These are phyloP conservation scores for Pangasius krempfi DNA, from an alignment of 2,797 vertebrate species.

Conservation along the genomic window DNA sequence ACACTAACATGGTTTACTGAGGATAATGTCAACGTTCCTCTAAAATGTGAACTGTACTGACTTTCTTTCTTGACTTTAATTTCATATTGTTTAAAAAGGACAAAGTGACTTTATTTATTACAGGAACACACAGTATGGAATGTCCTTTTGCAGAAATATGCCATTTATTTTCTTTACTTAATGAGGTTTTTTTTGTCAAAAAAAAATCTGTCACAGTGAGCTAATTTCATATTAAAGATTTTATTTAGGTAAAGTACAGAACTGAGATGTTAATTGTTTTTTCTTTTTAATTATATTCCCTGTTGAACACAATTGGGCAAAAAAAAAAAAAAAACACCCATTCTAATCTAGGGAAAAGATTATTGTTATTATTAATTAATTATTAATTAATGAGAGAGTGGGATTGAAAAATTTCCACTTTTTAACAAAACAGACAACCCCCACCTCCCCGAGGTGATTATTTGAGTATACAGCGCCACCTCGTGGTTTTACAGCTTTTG, in stretches of 20 bases:
- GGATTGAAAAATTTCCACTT: not conserved
- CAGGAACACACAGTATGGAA: not conserved
- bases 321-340: not conserved
- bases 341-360: not conserved
- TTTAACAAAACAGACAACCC: not conserved
- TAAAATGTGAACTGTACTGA: not conserved
- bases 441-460: not conserved
- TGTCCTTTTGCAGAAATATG: not conserved
- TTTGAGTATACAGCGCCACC: conserved; percentile 16
- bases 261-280: not conserved
- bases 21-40: not conserved
- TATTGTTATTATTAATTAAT: no score
- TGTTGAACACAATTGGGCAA: not conserved
- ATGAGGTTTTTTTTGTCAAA: not conserved
- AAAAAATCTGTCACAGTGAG: not conserved
- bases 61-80: not conserved
- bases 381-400: not conserved
- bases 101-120: not conserved
- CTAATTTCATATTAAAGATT: not conserved
- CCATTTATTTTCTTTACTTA: not conserved
- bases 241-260: not conserved
- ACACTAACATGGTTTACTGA: not conserved
- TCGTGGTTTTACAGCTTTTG: not conserved
- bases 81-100: not conserved
- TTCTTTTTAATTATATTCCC: no score